These are phyloP conservation scores for Drosophila nr. perissopoda DNA, from an alignment of 2,888 invertebrate genomes.

Conservation along the genomic window DNA sequence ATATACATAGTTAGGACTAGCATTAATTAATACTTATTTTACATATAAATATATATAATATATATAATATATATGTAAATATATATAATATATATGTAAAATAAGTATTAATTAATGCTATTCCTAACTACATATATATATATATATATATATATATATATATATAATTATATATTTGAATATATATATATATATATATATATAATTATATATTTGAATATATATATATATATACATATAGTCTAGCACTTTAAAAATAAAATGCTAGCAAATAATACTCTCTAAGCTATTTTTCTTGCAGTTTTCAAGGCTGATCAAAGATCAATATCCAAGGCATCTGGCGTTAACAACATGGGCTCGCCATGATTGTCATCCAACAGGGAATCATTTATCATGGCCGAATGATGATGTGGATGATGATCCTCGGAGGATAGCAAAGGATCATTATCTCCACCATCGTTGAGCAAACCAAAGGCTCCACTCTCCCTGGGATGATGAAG, in stretches of 20 bases:
- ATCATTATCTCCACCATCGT: constrained; percentile 69
- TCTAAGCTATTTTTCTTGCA: constrained; percentile 1
- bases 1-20: background rate
- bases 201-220: too few relatives aligned
- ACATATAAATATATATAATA: too few relatives aligned
- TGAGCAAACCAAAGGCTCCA: constrained; percentile 45
- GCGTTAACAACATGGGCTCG: constrained; percentile 86
- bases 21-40: too few relatives aligned
- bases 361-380: constrained; percentile 75
- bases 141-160: too few relatives aligned
- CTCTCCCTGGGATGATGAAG: constrained; percentile 33
- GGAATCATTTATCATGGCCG: constrained; percentile 84
- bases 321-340: constrained; percentile 86
- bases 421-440: constrained; percentile 79
- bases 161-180: too few relatives aligned
- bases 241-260: background rate
- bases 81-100: too few relatives aligned
- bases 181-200: too few relatives aligned
- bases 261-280: constrained; percentile 1
- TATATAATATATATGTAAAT: too few relatives aligned
- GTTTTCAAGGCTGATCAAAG: constrained; percentile 44
- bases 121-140: too few relatives aligned
- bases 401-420: background rate
- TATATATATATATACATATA: background rate
- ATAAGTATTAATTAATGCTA: too few relatives aligned